Evolutionary conservation across 2,113 vertebrate species (phyloP).

Genomic region (Falco punctatus): DNA sequence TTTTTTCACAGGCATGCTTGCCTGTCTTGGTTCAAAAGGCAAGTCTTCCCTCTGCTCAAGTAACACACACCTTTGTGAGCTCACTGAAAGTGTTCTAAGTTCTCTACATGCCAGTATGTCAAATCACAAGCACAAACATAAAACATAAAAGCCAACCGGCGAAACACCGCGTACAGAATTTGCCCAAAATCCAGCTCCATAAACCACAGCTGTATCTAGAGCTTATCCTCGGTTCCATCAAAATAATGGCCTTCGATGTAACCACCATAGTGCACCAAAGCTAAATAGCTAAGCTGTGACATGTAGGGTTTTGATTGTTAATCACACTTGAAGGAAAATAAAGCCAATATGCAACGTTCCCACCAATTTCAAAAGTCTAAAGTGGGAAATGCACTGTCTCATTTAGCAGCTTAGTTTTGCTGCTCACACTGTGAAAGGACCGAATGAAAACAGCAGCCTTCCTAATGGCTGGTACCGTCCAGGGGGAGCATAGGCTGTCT

Average conservation of each 20-base stretch:
- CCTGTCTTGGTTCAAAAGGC: background rate
- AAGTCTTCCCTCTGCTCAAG: background rate
- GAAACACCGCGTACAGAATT: background rate
- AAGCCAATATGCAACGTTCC: background rate
- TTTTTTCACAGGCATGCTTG: background rate
- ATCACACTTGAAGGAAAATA: conserved; percentile 25
- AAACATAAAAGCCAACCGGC: background rate
- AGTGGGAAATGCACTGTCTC: background rate
- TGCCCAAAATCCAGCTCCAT: background rate
- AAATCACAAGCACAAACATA: background rate
- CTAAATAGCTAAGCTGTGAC: background rate
- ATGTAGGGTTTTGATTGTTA: background rate
- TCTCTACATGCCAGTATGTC: background rate
- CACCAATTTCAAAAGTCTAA: background rate
- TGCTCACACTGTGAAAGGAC: background rate
- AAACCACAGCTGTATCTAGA: background rate
- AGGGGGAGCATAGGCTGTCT: background rate
- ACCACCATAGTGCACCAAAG: background rate
- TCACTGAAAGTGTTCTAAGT: background rate
- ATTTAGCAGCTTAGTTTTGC: background rate
- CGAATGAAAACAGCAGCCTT: background rate
- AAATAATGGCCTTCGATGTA: background rate
- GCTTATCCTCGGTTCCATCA: background rate
- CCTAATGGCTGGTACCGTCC: background rate
- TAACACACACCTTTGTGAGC: background rate